Percentiles rank a stretch among this genome's conserved stretches.
These are phyloP conservation scores for Beroe ovata DNA, from an alignment of 37 sponge, comb jelly and placozoan genomes.

Conservation along the genomic window DNA sequence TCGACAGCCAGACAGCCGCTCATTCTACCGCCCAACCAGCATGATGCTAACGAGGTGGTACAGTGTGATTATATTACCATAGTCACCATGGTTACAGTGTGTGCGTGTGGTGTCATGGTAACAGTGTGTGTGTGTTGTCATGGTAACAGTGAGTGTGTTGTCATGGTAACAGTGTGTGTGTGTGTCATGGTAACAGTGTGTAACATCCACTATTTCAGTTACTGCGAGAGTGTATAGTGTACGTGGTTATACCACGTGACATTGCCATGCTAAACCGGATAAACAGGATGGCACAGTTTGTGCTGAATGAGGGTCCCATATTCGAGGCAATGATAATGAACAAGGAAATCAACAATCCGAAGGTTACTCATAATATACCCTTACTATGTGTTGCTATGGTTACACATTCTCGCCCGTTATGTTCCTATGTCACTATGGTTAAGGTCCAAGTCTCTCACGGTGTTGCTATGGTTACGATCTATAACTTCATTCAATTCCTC, in stretches of 20 bases:
- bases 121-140: too few species aligned
- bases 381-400: too few species aligned
- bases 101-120: too few species aligned
- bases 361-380: too few species aligned
- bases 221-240: constrained; percentile 76
- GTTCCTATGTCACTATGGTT: too few species aligned
- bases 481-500: too few species aligned
- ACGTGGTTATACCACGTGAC: constrained; percentile 87
- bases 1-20: neutral
- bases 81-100: too few species aligned
- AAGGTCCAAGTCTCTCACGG: too few species aligned
- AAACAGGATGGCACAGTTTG: constrained; percentile 93
- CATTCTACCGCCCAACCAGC: constrained; percentile 58
- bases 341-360: constrained; percentile 84
- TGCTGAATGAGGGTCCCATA: constrained; percentile 95
- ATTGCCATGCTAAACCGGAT: constrained; percentile 26
- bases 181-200: neutral
- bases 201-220: constrained; percentile 66
- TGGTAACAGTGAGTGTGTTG: too few species aligned
- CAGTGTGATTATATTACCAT: too few species aligned
- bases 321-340: constrained; percentile 99
- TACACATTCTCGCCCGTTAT: too few species aligned
- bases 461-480: too few species aligned
- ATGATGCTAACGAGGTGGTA: constrained; percentile 52
- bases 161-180: constrained; percentile 5